Evolutionary conservation across 1,140 invertebrate species (phyloP).

Genomic region (Choristoneura fumiferana): DNA sequence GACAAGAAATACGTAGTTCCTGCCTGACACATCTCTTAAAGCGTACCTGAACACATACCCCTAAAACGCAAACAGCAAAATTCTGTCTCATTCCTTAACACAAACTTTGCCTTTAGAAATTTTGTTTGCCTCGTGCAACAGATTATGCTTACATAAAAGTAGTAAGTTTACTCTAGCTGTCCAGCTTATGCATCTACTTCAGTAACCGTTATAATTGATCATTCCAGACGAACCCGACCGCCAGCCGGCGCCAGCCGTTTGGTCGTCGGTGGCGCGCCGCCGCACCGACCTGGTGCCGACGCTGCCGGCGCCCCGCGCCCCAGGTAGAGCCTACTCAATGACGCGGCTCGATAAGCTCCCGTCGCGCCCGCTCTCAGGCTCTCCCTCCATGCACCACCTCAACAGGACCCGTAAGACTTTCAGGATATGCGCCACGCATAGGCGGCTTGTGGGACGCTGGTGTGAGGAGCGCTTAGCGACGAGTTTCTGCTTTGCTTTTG

Average conservation of each 20-base stretch:
- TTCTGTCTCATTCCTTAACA: no score
- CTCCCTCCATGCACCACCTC: conserved; percentile 66
- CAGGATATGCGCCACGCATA: conserved; percentile 24
- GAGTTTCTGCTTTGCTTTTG: conserved; percentile 18
- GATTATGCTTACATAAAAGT: no score
- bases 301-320: conserved; percentile 86
- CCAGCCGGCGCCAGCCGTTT: conserved; percentile 78
- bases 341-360: conserved; percentile 92
- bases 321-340: conserved; percentile 95
- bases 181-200: no score
- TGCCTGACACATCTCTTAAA: no score
- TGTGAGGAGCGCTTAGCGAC: no score
- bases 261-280: conserved; percentile 87
- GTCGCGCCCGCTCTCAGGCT: conserved; percentile 72
- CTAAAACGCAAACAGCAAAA: no score
- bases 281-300: conserved; percentile 95
- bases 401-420: conserved; percentile 58
- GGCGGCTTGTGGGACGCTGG: not conserved
- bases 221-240: conserved; percentile 76
- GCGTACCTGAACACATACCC: no score
- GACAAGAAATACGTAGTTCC: no score
- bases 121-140: no score
- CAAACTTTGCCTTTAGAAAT: no score
- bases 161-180: no score
- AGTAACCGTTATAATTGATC: not conserved